phyloP scores from a whole-genome alignment of 2,113 vertebrate species.

The Salvelinus sp. region DNA sequence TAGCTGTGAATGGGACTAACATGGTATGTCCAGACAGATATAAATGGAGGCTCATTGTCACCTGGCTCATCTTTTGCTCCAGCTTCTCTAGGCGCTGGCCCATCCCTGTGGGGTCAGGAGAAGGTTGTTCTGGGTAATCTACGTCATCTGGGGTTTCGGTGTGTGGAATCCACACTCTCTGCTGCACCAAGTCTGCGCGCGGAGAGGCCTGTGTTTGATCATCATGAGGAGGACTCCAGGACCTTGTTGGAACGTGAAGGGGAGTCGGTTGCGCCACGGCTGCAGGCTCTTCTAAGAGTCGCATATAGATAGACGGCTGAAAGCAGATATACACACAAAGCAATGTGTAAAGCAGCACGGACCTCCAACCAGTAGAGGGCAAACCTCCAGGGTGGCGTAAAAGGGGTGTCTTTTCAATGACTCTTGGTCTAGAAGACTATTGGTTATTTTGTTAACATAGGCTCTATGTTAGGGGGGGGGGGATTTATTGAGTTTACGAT shows the following conservation, averaged over 20 bases:
- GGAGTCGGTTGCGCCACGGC: background rate
- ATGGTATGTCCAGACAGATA: background rate
- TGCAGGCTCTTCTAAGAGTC: slow-evolving; percentile 57
- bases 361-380: too few relatives aligned
- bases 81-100: slow-evolving; percentile 74
- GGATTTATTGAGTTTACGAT: too few relatives aligned
- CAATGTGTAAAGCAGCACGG: too few relatives aligned
- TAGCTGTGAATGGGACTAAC: background rate
- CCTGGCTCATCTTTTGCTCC: slow-evolving; percentile 83
- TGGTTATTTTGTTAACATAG: too few relatives aligned
- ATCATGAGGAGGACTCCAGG: background rate
- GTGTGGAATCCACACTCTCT: slow-evolving; percentile 17
- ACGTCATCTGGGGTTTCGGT: slow-evolving; percentile 50
- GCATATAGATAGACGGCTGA: slow-evolving; percentile 67
- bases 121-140: slow-evolving; percentile 58
- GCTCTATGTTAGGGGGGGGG: too few relatives aligned
- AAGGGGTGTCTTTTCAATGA: too few relatives aligned
- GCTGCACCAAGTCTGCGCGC: too few relatives aligned
- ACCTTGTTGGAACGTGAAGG: background rate
- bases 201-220: background rate
- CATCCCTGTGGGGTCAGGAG: slow-evolving; percentile 63
- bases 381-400: too few relatives aligned
- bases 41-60: slow-evolving; percentile 62
- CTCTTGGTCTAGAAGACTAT: too few relatives aligned
- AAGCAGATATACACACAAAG: slow-evolving; percentile 15